A percentile compares a stretch with the other conserved stretches of the same genome.
phyloP scores from a whole-genome alignment of 2,797 vertebrate genomes.

The Sphaeramia orbicularis region DNA sequence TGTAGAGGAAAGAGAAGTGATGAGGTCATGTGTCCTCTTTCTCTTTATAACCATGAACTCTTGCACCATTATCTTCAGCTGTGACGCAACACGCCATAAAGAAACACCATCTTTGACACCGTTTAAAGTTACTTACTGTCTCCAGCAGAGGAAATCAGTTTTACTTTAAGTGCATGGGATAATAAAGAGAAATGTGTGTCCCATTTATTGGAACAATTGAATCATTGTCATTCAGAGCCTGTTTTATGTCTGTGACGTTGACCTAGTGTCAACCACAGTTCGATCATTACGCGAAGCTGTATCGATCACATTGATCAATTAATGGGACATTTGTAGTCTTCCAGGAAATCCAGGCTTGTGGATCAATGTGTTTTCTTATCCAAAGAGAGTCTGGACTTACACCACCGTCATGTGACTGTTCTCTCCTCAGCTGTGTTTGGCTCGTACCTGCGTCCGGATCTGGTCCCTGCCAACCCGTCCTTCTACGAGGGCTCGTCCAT shows the following conservation, averaged over 20 bases:
- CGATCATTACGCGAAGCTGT: neutral
- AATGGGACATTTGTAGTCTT: slow-evolving; percentile 6
- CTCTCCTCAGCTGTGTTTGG: slow-evolving; percentile 70
- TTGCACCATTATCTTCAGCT: slow-evolving; percentile 12
- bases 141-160: neutral
- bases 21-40: slow-evolving; percentile 28
- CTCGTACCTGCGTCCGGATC: slow-evolving; percentile 75
- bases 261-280: neutral
- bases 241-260: too few relatives aligned
- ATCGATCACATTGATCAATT: slow-evolving; percentile 16
- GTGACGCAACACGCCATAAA: slow-evolving; percentile 22
- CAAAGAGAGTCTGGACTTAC: neutral
- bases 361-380: neutral
- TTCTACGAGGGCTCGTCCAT: slow-evolving; percentile 82
- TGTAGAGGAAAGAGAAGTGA: slow-evolving; percentile 35
- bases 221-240: slow-evolving; percentile 18
- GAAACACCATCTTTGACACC: too few relatives aligned
- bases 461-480: slow-evolving; percentile 75
- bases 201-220: slow-evolving; percentile 4
- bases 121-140: slow-evolving; percentile 12
- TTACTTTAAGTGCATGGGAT: neutral
- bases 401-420: slow-evolving; percentile 1
- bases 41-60: slow-evolving; percentile 2
- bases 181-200: neutral
- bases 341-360: neutral